phyloP scores from a whole-genome alignment of 1,140 invertebrate species.

The Lasioglossum albipes region DNA sequence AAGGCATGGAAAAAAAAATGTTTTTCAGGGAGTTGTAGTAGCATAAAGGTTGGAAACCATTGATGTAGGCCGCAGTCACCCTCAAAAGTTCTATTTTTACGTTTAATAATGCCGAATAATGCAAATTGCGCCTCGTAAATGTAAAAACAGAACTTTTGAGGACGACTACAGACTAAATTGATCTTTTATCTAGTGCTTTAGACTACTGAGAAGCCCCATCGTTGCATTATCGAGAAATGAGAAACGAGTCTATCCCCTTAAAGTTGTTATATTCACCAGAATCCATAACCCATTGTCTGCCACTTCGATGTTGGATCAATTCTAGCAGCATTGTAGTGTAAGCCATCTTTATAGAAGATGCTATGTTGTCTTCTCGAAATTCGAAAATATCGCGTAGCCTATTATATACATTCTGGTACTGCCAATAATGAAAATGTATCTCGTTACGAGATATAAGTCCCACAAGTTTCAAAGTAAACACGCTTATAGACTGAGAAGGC shows the following conservation, averaged over 20 bases:
- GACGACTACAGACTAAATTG: no score
- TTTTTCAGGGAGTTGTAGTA: no score
- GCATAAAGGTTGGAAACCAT: no score
- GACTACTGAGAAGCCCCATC: no score
- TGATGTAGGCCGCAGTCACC: no score
- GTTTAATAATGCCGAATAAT: no score
- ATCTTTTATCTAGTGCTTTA: no score
- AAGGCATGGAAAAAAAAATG: no score
- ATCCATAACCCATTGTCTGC: conserved; percentile 81
- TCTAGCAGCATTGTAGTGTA: conserved; percentile 81
- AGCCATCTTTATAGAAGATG: conserved; percentile 83
- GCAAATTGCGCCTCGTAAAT: no score
- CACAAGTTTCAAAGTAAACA: conserved; percentile 78
- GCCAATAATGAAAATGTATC: conserved; percentile 71
- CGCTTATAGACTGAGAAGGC: conserved; percentile 74
- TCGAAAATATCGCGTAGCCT: conserved; percentile 72
- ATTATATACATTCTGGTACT: conserved; percentile 72
- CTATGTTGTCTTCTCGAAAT: conserved; percentile 66
- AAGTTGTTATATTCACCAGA: conserved; percentile 66
- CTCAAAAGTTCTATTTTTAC: no score
- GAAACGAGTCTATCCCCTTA: neutral
- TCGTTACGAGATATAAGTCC: conserved; percentile 77
- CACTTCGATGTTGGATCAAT: conserved; percentile 80
- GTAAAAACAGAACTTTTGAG: no score
- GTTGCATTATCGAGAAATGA: no score